phyloP scores from a whole-genome alignment of 2,113 vertebrate genomes.

The Porphyrio hochstetteri region DNA sequence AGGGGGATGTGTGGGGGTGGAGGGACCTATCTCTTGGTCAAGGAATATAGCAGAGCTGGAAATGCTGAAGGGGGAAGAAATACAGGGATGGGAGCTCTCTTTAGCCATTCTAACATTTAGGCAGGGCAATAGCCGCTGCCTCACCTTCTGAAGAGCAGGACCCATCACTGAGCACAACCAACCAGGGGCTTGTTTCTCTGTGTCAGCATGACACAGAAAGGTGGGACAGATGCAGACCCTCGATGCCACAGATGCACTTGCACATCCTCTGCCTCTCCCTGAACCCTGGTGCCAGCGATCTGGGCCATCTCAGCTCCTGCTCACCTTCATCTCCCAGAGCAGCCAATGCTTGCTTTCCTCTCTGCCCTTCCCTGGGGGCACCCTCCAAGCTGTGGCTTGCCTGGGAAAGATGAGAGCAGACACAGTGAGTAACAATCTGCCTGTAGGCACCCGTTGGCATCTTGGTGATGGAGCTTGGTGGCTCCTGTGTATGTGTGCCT shows the following conservation, averaged over 20 bases:
- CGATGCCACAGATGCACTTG: fast-evolving
- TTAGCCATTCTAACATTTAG: background rate
- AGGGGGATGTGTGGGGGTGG: too few species aligned
- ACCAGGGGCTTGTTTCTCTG: background rate
- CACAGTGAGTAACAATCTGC: background rate
- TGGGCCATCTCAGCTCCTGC: background rate
- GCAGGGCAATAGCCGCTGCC: background rate
- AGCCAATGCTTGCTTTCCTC: background rate
- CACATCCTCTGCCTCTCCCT: background rate
- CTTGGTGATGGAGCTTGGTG: background rate
- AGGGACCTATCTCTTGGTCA: background rate
- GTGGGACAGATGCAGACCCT: background rate
- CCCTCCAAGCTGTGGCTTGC: background rate
- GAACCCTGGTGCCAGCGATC: background rate
- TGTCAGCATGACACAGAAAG: background rate
- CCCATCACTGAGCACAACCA: background rate
- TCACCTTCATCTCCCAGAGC: background rate
- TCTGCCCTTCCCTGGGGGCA: background rate
- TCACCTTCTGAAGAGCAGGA: background rate
- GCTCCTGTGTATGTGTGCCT: background rate
- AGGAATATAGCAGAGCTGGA: background rate
- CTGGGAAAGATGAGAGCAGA: background rate
- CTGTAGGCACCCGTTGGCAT: background rate
- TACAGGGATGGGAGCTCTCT: background rate
- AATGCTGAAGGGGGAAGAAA: background rate